These are phyloP conservation scores for Neotoma lepida DNA, from an alignment of 2,113 vertebrate species.

Conservation along the genomic window DNA sequence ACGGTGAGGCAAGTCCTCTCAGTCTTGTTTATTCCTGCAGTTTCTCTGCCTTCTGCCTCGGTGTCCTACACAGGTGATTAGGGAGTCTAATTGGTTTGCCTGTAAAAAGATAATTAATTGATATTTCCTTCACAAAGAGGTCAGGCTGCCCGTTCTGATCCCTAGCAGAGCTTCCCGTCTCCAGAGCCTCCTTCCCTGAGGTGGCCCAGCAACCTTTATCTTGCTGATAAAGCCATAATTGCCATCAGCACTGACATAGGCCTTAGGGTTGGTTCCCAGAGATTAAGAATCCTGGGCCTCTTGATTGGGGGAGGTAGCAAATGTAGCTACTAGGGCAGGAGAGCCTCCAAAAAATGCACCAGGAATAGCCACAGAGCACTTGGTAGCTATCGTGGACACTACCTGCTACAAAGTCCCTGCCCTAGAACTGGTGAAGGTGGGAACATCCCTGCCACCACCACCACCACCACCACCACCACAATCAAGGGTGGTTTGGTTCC, in stretches of 20 bases:
- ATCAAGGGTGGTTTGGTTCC: neutral
- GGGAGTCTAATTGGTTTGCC: slow-evolving; percentile 85
- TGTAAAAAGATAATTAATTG: slow-evolving; percentile 89
- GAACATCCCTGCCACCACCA: too few relatives aligned
- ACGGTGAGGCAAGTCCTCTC: slow-evolving; percentile 8
- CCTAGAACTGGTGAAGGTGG: neutral
- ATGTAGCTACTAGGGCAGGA: neutral
- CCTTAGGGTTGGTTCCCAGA: slow-evolving; percentile 45
- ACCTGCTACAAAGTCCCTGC: neutral
- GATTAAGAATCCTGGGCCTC: neutral
- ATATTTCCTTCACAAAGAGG: slow-evolving; percentile 85
- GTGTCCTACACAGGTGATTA: slow-evolving; percentile 87
- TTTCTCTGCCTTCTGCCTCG: slow-evolving; percentile 60
- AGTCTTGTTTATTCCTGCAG: slow-evolving; percentile 29
- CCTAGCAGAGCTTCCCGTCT: slow-evolving; percentile 73
- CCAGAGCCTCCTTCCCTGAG: slow-evolving; percentile 71
- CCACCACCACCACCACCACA: neutral
- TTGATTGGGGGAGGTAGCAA: neutral
- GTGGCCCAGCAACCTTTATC: slow-evolving; percentile 84
- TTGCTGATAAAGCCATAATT: slow-evolving; percentile 80
- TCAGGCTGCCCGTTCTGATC: slow-evolving; percentile 84
- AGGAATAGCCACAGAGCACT: neutral
- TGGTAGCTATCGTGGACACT: fast-evolving
- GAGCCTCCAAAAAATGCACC: neutral
- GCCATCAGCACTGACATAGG: slow-evolving; percentile 80